phyloP scores from a whole-genome alignment of 2,113 vertebrate species.

The Cheirogaleus medius region DNA sequence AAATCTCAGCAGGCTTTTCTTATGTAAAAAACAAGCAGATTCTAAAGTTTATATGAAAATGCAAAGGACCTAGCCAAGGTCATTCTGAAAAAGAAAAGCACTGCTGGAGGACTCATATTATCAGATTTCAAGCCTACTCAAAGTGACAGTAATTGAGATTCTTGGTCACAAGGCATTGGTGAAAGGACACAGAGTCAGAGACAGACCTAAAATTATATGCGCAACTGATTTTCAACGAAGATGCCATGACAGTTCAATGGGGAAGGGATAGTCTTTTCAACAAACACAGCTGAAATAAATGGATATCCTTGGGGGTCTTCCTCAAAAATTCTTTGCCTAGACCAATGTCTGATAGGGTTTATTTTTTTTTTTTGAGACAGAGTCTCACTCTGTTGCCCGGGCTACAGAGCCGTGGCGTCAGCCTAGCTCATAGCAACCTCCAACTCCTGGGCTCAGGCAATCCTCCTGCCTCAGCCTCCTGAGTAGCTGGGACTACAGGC shows the following conservation, averaged over 20 bases:
- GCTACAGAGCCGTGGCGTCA: too few relatives aligned
- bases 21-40: not conserved
- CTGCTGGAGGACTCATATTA: not conserved
- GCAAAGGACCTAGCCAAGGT: not conserved
- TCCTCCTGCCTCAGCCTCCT: too few relatives aligned
- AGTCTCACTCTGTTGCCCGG: too few relatives aligned
- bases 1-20: not conserved
- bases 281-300: not conserved
- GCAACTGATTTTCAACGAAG: not conserved
- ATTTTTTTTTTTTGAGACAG: too few relatives aligned
- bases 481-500: too few relatives aligned
- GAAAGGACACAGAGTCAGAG: not conserved
- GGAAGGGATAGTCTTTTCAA: not conserved
- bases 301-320: too few relatives aligned
- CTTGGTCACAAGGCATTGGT: not conserved
- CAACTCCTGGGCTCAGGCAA: too few relatives aligned
- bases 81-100: not conserved
- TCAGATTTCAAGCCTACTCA: not conserved
- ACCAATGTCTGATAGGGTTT: too few relatives aligned
- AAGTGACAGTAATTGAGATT: not conserved
- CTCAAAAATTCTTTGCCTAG: too few relatives aligned
- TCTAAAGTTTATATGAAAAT: not conserved
- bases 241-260: not conserved
- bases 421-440: too few relatives aligned
- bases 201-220: not conserved